phyloP scores from a whole-genome alignment of 2,888 invertebrate genomes.

The Pharmacophagus antenor region DNA sequence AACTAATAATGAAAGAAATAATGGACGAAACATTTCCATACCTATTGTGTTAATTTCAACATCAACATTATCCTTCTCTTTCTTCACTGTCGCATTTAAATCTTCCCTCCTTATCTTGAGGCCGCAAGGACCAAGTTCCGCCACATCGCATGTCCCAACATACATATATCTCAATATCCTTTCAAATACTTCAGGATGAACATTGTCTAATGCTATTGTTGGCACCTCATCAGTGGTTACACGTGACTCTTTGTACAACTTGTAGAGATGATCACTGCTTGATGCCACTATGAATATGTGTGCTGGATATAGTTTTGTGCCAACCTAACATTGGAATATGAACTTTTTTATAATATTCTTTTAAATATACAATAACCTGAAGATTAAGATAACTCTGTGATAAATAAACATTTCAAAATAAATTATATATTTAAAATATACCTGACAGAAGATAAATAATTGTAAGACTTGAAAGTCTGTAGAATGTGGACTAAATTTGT shows the following conservation, averaged over 20 bases:
- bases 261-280: slow-evolving; percentile 82
- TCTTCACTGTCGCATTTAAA: slow-evolving; percentile 48
- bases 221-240: slow-evolving; percentile 53
- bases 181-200: slow-evolving; percentile 85
- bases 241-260: slow-evolving; percentile 69
- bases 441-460: too few species aligned
- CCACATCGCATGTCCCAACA: slow-evolving; percentile 83
- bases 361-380: slow-evolving; percentile 16
- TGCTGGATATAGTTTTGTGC: slow-evolving; percentile 82
- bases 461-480: too few species aligned
- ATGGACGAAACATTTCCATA: slow-evolving; percentile 40
- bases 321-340: slow-evolving; percentile 65
- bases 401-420: too few species aligned
- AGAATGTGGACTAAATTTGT: too few species aligned
- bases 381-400: too few species aligned
- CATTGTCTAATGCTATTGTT: slow-evolving; percentile 71
- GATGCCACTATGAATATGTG: slow-evolving; percentile 87
- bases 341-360: background rate
- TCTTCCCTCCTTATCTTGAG: slow-evolving; percentile 72
- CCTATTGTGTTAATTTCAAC: slow-evolving; percentile 51
- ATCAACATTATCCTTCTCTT: slow-evolving; percentile 52
- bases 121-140: slow-evolving; percentile 73
- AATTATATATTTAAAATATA: too few species aligned
- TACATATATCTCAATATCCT: slow-evolving; percentile 86
- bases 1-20: background rate